Base-by-base conservation (phyloP, 2,113 vertebrate species). In the Clarias macrocephalus region DNA sequence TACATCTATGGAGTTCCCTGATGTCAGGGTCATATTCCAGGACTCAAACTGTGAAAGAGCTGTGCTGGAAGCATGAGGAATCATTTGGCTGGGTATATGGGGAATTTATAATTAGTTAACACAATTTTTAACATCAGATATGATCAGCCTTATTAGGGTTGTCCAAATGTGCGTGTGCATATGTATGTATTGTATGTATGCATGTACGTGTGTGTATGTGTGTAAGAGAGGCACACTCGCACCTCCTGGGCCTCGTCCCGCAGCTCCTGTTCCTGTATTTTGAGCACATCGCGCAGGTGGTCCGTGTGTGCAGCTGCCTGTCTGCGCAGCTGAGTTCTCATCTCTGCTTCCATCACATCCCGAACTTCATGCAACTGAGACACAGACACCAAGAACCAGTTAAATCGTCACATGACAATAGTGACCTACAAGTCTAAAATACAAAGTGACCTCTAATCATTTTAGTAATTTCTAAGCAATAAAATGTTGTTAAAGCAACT, bases 271-370 rank as follows among this genome's bases (percentile, higher is more conserved):
- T 98, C 98, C 91, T 99, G 98, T 83, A 99, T 96, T 92, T 96
- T 96, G 0, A 99, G 96, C 2, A 99, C 97, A 0, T 99, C 98
- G 56, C 94, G 92, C 85, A 99, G 95, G 4, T 99, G 98, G 92
- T 99, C 98, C 0, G 96, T 97, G 94, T 99, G 98, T 56, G 98
- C 98, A 0, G 98, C 98, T 0, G 98, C 97, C 90, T 99, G 98
- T 5, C 98, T 95, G 52, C 98, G 96, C 0, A 99, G 96, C 95
- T 99, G 98, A 1, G 97, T 99, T 86, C 98, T 96, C 98, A 99
- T 99, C 89, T 99, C 98, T 0, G 80, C 95, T 92, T 99, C 98
- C 97, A 99, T 99, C 90, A 97, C 96, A 28, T 98, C 98, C 15
- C 97, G 95, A 21, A 98, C 92, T 90, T 99, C 97, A 13, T 96